Percentiles rank a stretch among this genome's conserved stretches.
Evolutionary conservation across 1,140 invertebrate genomes (phyloP).

Genomic region (Aphelinus atriplicis): DNA sequence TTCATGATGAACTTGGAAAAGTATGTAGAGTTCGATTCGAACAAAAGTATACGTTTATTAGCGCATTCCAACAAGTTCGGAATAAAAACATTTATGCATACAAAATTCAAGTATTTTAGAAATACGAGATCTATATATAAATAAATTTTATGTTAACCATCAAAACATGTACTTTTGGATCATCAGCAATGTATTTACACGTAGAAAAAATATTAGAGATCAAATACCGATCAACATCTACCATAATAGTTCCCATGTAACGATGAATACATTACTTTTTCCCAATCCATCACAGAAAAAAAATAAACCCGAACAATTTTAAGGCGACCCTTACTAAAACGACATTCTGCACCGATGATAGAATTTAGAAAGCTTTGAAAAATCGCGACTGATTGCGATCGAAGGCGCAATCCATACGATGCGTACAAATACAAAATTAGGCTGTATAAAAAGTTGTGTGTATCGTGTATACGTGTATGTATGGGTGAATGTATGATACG

Average conservation of each 20-base stretch:
- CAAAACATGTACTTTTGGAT: slow-evolving; percentile 38
- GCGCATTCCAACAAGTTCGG: slow-evolving; percentile 17
- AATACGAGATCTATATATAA: slow-evolving; percentile 19
- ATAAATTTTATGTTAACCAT: slow-evolving; percentile 36
- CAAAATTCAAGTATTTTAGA: slow-evolving; percentile 28
- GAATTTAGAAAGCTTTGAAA: slow-evolving; percentile 41
- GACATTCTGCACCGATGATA: slow-evolving; percentile 38
- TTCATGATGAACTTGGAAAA: slow-evolving; percentile 31
- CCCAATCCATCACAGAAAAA: slow-evolving; percentile 39
- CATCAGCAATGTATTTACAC: slow-evolving; percentile 40
- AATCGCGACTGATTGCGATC: slow-evolving; percentile 41
- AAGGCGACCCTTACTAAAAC: slow-evolving; percentile 36
- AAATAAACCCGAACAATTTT: slow-evolving; percentile 34
- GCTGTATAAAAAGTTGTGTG: slow-evolving; percentile 56
- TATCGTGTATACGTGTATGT: slow-evolving; percentile 36
- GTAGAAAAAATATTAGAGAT: slow-evolving; percentile 43
- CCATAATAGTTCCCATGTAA: slow-evolving; percentile 38
- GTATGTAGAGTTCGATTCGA: slow-evolving; percentile 27
- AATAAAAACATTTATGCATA: slow-evolving; percentile 15
- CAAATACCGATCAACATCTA: slow-evolving; percentile 38
- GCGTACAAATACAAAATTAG: slow-evolving; percentile 61
- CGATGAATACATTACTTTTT: slow-evolving; percentile 39
- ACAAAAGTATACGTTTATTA: slow-evolving; percentile 15
- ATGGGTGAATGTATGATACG: slow-evolving; percentile 33
- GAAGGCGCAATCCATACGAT: slow-evolving; percentile 45